Evolutionary conservation across 2,888 invertebrate genomes (phyloP), one percentile per base, ranked within the genome.

Genomic region (Diarsia brunnea): DNA sequence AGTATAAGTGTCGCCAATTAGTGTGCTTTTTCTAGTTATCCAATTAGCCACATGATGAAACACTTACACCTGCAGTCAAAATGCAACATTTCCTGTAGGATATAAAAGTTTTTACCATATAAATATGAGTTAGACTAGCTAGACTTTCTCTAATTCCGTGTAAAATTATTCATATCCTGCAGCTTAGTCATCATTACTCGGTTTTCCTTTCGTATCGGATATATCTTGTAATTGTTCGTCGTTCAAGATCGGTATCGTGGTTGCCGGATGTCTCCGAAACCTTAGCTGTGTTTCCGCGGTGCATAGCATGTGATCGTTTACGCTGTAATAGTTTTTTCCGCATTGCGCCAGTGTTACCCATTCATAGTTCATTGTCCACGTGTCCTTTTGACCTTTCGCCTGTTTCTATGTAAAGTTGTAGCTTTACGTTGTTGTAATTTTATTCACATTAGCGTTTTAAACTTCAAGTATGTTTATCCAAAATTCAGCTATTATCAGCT

Each of bases 321-420:
- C 84, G 67, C 72, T 77, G 65, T 84, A 72, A 74, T 84, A 78
- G 80, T 75, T 69, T 78, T 78, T 85, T 84, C 88, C 89, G 90
- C 89, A 89, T 81, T 90, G 90, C 90, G 89, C 76, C 87, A 84
- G 84, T 85, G 81, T 87, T 88, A 82, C 78, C 82, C 87, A 86
- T 90, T 84, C 80, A 77, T 83, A 82, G 81, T 72, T 84, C 75
- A 81, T 81, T 82, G 75, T 84, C 82, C 68, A 84, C 82, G 65
- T 84, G 66, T 74, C 71, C 71, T 82, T 75, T 78, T 45, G 45
- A 76, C 80, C 64, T 82, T 72, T 69, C 64, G 8, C n/a, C 27
- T 55, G 16, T 49, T 55, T 69, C 51, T 45, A 38, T 67, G 31
- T 51, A 11, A 45, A 27, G 7, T 53, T 64, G 0, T 31, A 27